These are phyloP conservation scores for Drosophila mojavensis DNA, from an alignment of 1,140 invertebrate genomes.

Conservation along the genomic window DNA sequence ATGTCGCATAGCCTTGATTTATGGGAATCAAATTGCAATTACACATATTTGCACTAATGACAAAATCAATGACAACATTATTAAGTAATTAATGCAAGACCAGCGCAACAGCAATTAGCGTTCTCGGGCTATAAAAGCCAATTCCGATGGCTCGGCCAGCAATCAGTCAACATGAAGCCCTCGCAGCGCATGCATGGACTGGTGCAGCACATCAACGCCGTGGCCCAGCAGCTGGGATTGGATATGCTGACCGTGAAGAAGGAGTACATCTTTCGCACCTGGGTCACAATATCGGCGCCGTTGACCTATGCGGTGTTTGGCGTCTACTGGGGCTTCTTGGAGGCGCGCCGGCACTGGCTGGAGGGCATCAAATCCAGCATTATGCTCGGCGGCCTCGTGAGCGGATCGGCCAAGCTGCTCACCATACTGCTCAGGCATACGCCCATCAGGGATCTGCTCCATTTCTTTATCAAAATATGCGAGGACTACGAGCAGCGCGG, in stretches of 20 bases:
- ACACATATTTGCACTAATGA: conserved; percentile 29
- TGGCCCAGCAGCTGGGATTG: conserved; percentile 40
- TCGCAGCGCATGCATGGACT: conserved; percentile 39
- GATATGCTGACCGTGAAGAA: conserved; percentile 30
- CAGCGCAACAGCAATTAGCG: conserved; percentile 24
- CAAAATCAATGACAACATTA: conserved; percentile 35
- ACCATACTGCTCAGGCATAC: conserved; percentile 38
- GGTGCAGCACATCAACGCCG: conserved; percentile 37
- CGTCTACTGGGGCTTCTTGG: conserved; percentile 23
- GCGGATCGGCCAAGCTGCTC: conserved; percentile 31
- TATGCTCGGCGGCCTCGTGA: conserved; percentile 50
- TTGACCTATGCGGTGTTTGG: conserved; percentile 40
- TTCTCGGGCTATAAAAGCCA: conserved; percentile 32
- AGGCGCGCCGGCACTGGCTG: conserved; percentile 36
- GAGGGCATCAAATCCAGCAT: conserved; percentile 46
- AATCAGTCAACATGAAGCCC: conserved; percentile 36
- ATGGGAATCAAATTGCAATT: conserved; percentile 20
- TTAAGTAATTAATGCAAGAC: conserved; percentile 23
- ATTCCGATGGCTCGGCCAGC: not conserved
- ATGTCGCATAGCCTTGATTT: conserved; percentile 11
- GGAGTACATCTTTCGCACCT: conserved; percentile 45
- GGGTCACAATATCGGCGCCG: conserved; percentile 35
- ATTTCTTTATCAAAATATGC: conserved; percentile 22
- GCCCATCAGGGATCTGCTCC: conserved; percentile 21
- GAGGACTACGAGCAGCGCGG: conserved; percentile 41